Conservation (phyloP, 2,113 vertebrate species). For the Ellobius talpinus region DNA sequence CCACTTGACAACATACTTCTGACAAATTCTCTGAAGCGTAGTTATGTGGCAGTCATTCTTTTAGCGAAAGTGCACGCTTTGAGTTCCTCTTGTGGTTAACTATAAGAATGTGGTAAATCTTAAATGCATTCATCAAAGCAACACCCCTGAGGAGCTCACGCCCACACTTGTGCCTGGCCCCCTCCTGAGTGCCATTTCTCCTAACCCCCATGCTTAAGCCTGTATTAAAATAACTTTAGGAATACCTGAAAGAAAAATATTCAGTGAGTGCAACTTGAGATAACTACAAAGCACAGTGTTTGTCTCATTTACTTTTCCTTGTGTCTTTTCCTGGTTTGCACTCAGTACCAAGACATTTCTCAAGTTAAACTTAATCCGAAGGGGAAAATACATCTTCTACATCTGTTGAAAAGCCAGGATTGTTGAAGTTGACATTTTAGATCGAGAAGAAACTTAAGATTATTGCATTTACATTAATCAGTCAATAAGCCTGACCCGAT, state of each 20-base stretch:
- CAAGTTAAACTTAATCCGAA: conserved; percentile 9
- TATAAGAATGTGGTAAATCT: background rate
- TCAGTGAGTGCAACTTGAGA: background rate
- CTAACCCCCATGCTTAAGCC: background rate
- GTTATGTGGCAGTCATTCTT: background rate
- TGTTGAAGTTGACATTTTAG: background rate
- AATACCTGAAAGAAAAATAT: background rate
- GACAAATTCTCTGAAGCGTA: background rate
- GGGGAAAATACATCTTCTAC: background rate
- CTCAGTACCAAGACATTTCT: conserved; percentile 33
- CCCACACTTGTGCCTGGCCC: background rate
- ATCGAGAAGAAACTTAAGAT: background rate
- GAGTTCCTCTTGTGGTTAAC: conserved; percentile 4
- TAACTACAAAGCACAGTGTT: background rate
- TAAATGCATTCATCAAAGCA: background rate
- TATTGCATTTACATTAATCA: background rate
- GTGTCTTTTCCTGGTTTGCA: background rate
- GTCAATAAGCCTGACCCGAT: background rate
- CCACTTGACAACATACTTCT: background rate
- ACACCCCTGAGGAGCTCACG: background rate
- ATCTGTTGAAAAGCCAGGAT: background rate
- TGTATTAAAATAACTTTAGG: background rate
- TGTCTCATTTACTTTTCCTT: conserved; percentile 17
- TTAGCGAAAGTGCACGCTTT: background rate
- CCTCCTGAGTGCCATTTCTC: background rate